phyloP scores from a whole-genome alignment of 1,140 invertebrate genomes.

The Brachionus rubens region DNA sequence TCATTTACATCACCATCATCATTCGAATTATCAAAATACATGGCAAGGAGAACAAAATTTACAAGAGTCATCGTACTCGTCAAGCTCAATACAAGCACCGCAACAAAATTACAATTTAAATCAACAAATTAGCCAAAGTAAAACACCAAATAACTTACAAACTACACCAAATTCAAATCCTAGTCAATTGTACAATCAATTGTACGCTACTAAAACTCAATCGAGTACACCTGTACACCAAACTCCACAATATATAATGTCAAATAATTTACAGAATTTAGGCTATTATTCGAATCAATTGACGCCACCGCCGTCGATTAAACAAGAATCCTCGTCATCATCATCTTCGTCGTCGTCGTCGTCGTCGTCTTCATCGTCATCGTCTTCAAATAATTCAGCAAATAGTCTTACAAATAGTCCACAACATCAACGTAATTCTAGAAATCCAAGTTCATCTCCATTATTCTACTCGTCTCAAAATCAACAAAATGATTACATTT shows the following conservation, averaged over 20 bases:
- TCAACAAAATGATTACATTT: not conserved
- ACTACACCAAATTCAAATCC: not conserved
- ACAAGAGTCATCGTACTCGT: not conserved
- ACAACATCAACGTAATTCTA: not conserved
- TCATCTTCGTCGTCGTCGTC: no score
- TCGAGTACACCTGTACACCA: constrained; percentile 1
- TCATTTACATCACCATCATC: not conserved
- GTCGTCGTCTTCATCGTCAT: constrained; percentile 8
- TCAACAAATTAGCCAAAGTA: constrained; percentile 8
- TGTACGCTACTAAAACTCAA: constrained; percentile 8
- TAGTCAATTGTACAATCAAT: constrained; percentile 11
- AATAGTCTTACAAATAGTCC: constrained; percentile 42
- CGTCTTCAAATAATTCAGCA: constrained; percentile 14
- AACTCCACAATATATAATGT: not conserved
- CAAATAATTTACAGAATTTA: not conserved
- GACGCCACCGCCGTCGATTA: constrained; percentile 41
- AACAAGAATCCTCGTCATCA: not conserved
- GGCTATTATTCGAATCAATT: constrained; percentile 42
- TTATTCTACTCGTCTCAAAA: not conserved
- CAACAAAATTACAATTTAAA: constrained; percentile 7
- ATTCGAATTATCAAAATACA: not conserved
- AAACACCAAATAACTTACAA: not conserved
- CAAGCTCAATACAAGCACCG: not conserved
- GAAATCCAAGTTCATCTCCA: constrained; percentile 18
- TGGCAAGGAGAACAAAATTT: not conserved